Conservation (phyloP, 2,888 invertebrate genomes). For the Chrysodeixis includens region DNA sequence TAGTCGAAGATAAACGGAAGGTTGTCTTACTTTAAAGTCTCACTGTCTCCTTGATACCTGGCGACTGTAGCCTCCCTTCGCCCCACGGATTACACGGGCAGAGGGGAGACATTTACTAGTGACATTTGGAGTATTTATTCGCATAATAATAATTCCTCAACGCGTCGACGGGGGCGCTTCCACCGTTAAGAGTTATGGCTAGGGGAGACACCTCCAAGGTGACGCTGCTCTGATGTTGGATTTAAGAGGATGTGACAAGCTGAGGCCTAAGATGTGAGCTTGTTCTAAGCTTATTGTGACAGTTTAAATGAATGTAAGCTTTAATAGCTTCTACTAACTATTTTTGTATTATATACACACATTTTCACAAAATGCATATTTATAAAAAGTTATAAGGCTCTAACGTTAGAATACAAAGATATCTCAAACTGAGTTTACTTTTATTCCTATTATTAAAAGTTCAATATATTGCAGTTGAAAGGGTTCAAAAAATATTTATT, state of each 20-base stretch:
- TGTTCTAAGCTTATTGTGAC: neutral
- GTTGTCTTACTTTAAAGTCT: constrained; percentile 18
- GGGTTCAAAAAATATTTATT: too few species aligned
- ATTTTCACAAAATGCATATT: too few species aligned
- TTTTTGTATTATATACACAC: too few species aligned
- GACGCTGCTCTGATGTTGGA: constrained; percentile 59
- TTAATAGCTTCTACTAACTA: too few species aligned
- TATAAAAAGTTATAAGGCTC: too few species aligned
- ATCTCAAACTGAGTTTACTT: too few species aligned
- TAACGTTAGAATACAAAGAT: too few species aligned
- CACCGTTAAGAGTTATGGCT: constrained; percentile 85
- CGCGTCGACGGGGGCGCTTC: constrained; percentile 84
- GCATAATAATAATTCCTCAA: constrained; percentile 91
- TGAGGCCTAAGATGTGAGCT: neutral
- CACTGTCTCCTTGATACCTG: constrained; percentile 16
- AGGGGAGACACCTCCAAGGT: constrained; percentile 85
- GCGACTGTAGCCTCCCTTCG: constrained; percentile 49
- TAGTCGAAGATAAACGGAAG: neutral
- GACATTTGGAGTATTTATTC: constrained; percentile 91
- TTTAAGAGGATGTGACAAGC: constrained; percentile 66
- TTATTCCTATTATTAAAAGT: too few species aligned
- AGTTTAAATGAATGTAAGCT: too few species aligned
- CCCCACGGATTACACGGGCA: constrained; percentile 73
- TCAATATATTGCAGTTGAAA: too few species aligned
- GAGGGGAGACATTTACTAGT: constrained; percentile 89